A percentile compares a stretch with the other conserved stretches of the same genome.
Evolutionary conservation across 1,140 invertebrate species (phyloP).

Genomic region (Aplysia californica): DNA sequence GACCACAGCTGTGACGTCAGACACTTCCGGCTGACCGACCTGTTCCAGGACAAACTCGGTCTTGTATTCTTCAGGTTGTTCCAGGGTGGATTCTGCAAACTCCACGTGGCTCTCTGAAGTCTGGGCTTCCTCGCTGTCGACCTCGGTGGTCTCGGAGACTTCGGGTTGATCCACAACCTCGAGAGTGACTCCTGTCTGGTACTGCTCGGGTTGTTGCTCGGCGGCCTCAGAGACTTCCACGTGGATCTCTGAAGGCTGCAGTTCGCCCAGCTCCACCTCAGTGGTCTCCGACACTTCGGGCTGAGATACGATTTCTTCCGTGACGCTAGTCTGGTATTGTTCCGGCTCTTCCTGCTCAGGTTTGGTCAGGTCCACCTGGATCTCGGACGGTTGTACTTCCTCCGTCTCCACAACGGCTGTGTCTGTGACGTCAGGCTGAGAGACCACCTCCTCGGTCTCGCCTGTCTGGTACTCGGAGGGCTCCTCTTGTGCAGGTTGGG

Average conservation of each 20-base stretch:
- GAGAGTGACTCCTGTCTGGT: slow-evolving; percentile 24
- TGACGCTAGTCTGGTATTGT: slow-evolving; percentile 34
- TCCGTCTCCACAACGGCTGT: slow-evolving; percentile 32
- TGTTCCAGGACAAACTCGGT: slow-evolving; percentile 34
- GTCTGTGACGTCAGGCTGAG: slow-evolving; percentile 36
- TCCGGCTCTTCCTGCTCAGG: slow-evolving; percentile 33
- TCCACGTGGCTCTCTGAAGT: slow-evolving; percentile 36
- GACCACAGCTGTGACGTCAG: slow-evolving; percentile 30
- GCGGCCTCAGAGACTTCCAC: slow-evolving; percentile 18
- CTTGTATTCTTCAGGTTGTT: slow-evolving; percentile 35
- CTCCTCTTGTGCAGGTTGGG: slow-evolving; percentile 29
- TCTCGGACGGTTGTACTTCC: slow-evolving; percentile 33
- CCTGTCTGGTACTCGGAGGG: slow-evolving; percentile 38
- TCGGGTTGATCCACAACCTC: slow-evolving; percentile 31
- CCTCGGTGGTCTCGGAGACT: slow-evolving; percentile 25
- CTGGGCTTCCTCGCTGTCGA: slow-evolving; percentile 31
- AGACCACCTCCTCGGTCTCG: slow-evolving; percentile 35
- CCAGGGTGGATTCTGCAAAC: slow-evolving; percentile 30
- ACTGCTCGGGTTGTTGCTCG: slow-evolving; percentile 23
- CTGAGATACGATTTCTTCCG: slow-evolving; percentile 36
- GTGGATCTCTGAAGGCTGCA: slow-evolving; percentile 27
- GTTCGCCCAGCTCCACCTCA: slow-evolving; percentile 27
- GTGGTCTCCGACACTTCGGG: slow-evolving; percentile 39
- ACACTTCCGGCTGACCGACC: slow-evolving; percentile 30
- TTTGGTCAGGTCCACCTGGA: slow-evolving; percentile 35